Evolutionary conservation across 2,888 invertebrate species (phyloP).

Genomic region (Cheilosia variabilis): DNA sequence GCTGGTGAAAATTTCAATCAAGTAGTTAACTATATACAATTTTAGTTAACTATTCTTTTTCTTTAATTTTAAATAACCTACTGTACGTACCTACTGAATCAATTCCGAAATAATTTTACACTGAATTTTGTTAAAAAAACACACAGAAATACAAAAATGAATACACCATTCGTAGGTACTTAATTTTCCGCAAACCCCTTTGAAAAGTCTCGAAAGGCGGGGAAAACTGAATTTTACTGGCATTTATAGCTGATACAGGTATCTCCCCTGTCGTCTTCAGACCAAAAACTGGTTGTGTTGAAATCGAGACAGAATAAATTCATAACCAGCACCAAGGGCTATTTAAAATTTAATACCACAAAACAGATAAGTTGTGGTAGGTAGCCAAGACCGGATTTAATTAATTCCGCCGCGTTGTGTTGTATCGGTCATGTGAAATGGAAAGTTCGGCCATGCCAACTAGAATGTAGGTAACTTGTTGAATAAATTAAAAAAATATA

Average conservation of each 20-base stretch:
- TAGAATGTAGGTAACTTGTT: conserved; percentile 55
- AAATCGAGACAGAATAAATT: conserved; percentile 41
- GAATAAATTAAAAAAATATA: conserved; percentile 59
- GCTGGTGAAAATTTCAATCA: too few relatives aligned
- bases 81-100: too few relatives aligned
- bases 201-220: too few relatives aligned
- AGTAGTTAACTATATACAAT: too few relatives aligned
- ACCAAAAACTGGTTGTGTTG: background rate
- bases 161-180: too few relatives aligned
- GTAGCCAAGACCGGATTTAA: conserved; percentile 56
- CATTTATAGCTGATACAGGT: background rate
- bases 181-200: too few relatives aligned
- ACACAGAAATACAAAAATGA: too few relatives aligned
- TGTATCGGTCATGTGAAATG: conserved; percentile 56
- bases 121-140: too few relatives aligned
- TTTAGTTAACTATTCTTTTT: too few relatives aligned
- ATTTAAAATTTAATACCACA: conserved; percentile 28
- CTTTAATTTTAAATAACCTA: too few relatives aligned
- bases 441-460: conserved; percentile 50
- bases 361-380: conserved; percentile 35
- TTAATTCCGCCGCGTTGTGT: conserved; percentile 54
- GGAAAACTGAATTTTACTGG: background rate
- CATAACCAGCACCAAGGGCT: background rate
- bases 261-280: background rate
- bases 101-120: too few relatives aligned